Percentiles rank a stretch among this genome's conserved stretches.
Evolutionary conservation across 1,140 invertebrate species (phyloP).

Genomic region (Idris sp.): DNA sequence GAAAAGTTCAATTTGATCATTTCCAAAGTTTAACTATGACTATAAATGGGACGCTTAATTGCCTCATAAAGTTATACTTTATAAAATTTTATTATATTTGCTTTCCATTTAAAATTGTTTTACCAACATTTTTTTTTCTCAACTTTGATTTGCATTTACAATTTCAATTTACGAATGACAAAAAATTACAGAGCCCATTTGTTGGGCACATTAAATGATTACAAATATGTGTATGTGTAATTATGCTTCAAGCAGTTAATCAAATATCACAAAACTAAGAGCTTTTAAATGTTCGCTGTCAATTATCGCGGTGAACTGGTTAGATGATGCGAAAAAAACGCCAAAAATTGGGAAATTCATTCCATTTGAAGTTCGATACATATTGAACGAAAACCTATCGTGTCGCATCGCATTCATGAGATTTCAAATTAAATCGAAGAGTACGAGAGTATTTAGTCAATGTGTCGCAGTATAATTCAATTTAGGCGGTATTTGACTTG

Average conservation of each 20-base stretch:
- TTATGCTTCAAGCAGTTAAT: constrained; percentile 4
- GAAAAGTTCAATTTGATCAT: too few relatives aligned
- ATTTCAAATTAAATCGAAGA: constrained; percentile 59
- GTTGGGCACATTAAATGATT: constrained; percentile 3
- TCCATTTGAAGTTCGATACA: constrained; percentile 14
- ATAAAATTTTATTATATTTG: too few relatives aligned
- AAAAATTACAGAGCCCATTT: neutral
- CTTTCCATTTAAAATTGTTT: too few relatives aligned
- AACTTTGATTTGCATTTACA: too few relatives aligned
- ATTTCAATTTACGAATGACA: too few relatives aligned
- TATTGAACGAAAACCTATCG: constrained; percentile 31
- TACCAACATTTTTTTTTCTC: too few relatives aligned
- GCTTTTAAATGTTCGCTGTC: constrained; percentile 19
- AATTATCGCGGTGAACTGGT: constrained; percentile 26
- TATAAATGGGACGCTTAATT: too few relatives aligned
- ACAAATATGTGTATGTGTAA: neutral
- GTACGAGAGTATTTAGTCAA: constrained; percentile 49
- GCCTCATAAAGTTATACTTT: too few relatives aligned
- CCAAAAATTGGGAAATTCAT: constrained; percentile 30
- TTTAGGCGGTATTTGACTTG: constrained; percentile 66
- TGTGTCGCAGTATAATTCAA: constrained; percentile 64
- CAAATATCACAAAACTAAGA: constrained; percentile 16
- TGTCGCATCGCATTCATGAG: constrained; percentile 28
- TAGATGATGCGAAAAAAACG: constrained; percentile 36
- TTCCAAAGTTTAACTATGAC: too few relatives aligned